Percentiles rank a stretch among this genome's conserved stretches.
Evolutionary conservation across 2,113 vertebrate species (phyloP).

Genomic region (Porphyrio hochstetteri): DNA sequence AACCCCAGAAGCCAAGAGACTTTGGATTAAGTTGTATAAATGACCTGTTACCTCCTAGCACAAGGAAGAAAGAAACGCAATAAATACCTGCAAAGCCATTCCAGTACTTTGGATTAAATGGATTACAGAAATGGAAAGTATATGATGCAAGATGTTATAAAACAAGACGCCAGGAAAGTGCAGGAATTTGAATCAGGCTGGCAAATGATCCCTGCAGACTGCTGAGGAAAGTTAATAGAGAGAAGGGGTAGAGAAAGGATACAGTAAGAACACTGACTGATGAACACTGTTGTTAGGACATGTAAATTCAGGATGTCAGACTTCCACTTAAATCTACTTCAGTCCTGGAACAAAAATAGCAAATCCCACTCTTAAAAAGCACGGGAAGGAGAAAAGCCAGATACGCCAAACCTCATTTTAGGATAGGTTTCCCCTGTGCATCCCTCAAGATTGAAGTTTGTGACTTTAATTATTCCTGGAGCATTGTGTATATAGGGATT

Average conservation of each 20-base stretch:
- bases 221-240: conserved; percentile 54
- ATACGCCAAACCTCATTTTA: background rate
- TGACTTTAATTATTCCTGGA: conserved; percentile 55
- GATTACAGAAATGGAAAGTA: conserved; percentile 62
- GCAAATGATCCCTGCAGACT: conserved; percentile 61
- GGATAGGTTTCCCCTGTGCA: conserved; percentile 28
- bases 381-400: background rate
- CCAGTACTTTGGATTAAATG: conserved; percentile 51
- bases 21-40: conserved; percentile 55
- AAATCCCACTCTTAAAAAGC: conserved; percentile 4
- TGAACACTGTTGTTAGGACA: background rate
- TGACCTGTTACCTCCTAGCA: conserved; percentile 38
- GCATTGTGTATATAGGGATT: conserved; percentile 26
- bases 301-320: conserved; percentile 30
- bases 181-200: conserved; percentile 57
- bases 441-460: conserved; percentile 32
- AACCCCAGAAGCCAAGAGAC: background rate
- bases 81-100: conserved; percentile 47
- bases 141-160: conserved; percentile 58
- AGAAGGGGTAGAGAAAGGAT: conserved; percentile 7
- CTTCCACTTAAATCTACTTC: conserved; percentile 25
- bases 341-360: background rate
- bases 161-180: conserved; percentile 34
- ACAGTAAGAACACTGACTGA: conserved; percentile 27
- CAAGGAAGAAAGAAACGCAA: conserved; percentile 18